Base-by-base conservation (phyloP, 2,113 vertebrate species). In the Galemys pyrenaicus region DNA sequence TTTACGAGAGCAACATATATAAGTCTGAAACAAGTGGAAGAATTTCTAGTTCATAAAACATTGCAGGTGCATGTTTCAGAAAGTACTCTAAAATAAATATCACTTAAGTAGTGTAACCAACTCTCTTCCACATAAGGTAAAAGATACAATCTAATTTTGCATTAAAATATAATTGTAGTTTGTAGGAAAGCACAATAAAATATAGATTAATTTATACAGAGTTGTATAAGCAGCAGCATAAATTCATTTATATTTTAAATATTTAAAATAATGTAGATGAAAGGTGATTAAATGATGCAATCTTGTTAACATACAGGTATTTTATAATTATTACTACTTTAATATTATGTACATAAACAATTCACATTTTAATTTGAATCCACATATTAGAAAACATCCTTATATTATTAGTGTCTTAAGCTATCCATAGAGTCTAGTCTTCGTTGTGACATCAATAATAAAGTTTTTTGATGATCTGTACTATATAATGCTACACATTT, bases 31-130 rank as follows among this genome's bases (percentile, higher is more conserved):
- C 64, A 93, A 95, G 68, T 39, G 0, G 71, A 94, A 30, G 9
- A 32, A 97, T 91, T 37, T 95, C 35, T 89, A 95, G 80, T 49
- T 30, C 75, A 56, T 95, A 44, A 91, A 80, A 39, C 20, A 91
- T 6, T 44, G 4, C 0, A 71, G 78, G 74, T 89, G 85, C 6
- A 28, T 65, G 77, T 86, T 86, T 75, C 32, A 95, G 70, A 97
- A 89, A 96, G 68, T 68, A 15, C 28, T 71, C 89, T 58, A 95
- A 37, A 92, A 92, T 87, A 95, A 96, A 91, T 91, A 97, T 65
- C 94, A 92, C 41, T 97, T 96, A 97, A 97, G 96, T 86, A 70
- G n/a, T 80, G 9, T 58, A 97, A 96, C 32, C 67, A 96, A 95
- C 60, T 89, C 74, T 89, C 78, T 97, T 97, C 93, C 90, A 89